These are phyloP conservation scores for Drosophila rubida DNA, from an alignment of 2,888 invertebrate species.

Conservation along the genomic window DNA sequence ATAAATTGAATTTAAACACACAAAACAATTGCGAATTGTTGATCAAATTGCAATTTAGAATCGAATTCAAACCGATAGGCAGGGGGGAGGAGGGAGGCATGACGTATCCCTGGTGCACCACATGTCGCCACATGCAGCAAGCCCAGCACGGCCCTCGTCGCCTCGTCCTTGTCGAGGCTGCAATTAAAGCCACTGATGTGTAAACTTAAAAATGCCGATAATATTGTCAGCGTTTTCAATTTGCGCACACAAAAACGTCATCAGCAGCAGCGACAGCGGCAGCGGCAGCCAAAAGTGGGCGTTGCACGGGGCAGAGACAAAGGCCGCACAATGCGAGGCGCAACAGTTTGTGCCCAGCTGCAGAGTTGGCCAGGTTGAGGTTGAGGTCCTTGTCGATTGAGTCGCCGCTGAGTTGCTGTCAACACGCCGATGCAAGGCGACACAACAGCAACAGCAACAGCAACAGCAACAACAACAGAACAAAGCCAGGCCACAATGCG, in stretches of 20 bases:
- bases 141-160: neutral
- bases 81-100: neutral
- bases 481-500: conserved; percentile 19
- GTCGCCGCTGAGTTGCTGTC: conserved; percentile 42
- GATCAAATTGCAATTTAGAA: conserved; percentile 82
- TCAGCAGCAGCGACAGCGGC: conserved; percentile 45
- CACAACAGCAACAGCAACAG: conserved; percentile 20
- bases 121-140: neutral
- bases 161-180: conserved; percentile 32
- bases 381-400: conserved; percentile 44
- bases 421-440: conserved; percentile 10
- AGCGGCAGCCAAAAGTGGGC: neutral
- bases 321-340: conserved; percentile 52
- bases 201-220: conserved; percentile 84
- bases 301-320: neutral
- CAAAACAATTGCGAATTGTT: conserved; percentile 77
- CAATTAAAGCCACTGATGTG: conserved; percentile 84
- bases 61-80: conserved; percentile 25
- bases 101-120: neutral
- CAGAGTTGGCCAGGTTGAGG: conserved; percentile 19
- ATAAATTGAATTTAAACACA: conserved; percentile 79
- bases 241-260: conserved; percentile 75
- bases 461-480: conserved; percentile 1
- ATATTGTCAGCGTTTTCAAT: conserved; percentile 82
- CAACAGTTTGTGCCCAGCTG: conserved; percentile 63